phyloP scores from a whole-genome alignment of 2,113 vertebrate species.

The Ramphastos sulfuratus region DNA sequence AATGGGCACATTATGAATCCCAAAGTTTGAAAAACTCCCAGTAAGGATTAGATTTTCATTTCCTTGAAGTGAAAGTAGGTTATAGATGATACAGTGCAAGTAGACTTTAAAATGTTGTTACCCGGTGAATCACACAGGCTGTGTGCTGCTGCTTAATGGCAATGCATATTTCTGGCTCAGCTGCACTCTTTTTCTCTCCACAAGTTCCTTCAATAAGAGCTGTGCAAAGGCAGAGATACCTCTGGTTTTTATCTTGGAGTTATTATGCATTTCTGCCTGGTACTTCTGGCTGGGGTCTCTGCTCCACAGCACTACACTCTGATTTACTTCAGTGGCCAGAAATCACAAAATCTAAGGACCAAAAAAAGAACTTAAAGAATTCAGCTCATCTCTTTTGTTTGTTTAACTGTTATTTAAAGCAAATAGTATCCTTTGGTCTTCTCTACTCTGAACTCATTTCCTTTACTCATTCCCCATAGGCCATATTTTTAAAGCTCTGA shows the following conservation, averaged over 20 bases:
- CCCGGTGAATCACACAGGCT: not conserved
- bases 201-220: not conserved
- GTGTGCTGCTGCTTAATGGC: not conserved
- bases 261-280: not conserved
- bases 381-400: not conserved
- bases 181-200: not conserved
- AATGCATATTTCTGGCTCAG: not conserved
- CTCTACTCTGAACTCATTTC: slow-evolving; percentile 15
- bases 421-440: not conserved
- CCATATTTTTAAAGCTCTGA: not conserved
- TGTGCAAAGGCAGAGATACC: not conserved
- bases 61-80: not conserved
- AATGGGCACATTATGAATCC: not conserved
- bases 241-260: not conserved
- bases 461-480: not conserved
- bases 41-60: not conserved
- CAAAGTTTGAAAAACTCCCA: not conserved
- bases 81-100: not conserved
- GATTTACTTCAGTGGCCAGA: not conserved
- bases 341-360: not conserved
- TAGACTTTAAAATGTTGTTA: not conserved
- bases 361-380: slow-evolving; percentile 5
- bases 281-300: not conserved
- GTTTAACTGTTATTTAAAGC: slow-evolving; percentile 11
- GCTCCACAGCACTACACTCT: not conserved